Conservation (phyloP, 2,888 invertebrate species). For the Linnaemya tessellans region DNA sequence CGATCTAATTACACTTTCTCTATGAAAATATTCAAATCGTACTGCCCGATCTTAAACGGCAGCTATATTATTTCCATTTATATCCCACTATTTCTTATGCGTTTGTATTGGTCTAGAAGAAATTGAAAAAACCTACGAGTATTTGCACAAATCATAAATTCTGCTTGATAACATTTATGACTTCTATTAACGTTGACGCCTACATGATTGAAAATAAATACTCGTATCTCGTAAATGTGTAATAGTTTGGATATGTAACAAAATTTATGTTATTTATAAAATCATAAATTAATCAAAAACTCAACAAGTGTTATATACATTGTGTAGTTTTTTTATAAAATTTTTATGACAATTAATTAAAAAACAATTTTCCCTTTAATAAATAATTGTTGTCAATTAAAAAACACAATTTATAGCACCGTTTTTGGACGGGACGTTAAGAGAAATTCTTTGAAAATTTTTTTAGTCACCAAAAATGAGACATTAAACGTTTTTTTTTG, state of each 20-base stretch:
- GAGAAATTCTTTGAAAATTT: slow-evolving; percentile 66
- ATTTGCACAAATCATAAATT: not conserved
- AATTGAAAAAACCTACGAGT: too few relatives aligned
- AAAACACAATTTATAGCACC: slow-evolving; percentile 46
- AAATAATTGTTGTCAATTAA: slow-evolving; percentile 69
- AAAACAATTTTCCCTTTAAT: slow-evolving; percentile 66
- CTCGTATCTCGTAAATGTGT: not conserved
- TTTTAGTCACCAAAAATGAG: slow-evolving; percentile 52
- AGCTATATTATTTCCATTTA: too few relatives aligned
- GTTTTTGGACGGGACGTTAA: slow-evolving; percentile 60
- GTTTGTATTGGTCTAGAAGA: too few relatives aligned
- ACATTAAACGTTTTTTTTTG: slow-evolving; percentile 5
- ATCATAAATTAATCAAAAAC: slow-evolving; percentile 42
- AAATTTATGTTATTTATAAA: slow-evolving; percentile 12
- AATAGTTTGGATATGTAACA: not conserved
- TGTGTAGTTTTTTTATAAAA: slow-evolving; percentile 12
- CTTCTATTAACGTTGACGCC: not conserved
- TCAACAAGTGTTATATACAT: slow-evolving; percentile 1
- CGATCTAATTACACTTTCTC: too few relatives aligned
- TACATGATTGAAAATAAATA: not conserved
- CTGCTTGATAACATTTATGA: not conserved
- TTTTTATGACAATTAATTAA: slow-evolving; percentile 61
- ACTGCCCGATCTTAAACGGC: too few relatives aligned
- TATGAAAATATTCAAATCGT: too few relatives aligned
- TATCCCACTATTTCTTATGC: too few relatives aligned